These are phyloP conservation scores for Muntiacus reevesi DNA, from an alignment of 2,113 vertebrate genomes.

Conservation along the genomic window DNA sequence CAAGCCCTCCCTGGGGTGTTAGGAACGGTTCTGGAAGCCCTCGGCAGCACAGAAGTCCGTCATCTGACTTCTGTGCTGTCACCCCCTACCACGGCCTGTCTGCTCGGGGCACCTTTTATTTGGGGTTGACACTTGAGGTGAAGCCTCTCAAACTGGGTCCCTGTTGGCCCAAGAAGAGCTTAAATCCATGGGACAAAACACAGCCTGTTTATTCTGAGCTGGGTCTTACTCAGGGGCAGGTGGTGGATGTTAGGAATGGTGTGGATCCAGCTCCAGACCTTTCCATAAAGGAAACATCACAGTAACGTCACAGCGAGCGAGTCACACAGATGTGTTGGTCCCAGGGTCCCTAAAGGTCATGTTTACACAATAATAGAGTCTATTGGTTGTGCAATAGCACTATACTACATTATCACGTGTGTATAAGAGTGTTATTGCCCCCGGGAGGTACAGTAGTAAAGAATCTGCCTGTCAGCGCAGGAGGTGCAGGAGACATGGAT, in stretches of 20 bases:
- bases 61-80: neutral
- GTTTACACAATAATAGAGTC: too few species aligned
- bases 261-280: neutral
- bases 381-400: rapidly evolving
- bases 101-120: rapidly evolving
- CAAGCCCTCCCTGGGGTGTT: neutral
- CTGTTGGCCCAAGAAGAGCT: rapidly evolving
- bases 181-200: neutral
- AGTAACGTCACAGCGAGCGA: neutral
- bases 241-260: neutral
- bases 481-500: neutral
- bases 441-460: neutral
- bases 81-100: neutral
- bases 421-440: neutral
- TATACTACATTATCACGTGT: neutral
- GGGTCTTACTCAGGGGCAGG: neutral
- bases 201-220: neutral
- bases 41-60: neutral
- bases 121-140: neutral
- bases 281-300: neutral
- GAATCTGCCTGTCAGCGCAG: neutral
- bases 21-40: rapidly evolving
- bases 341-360: neutral
- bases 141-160: neutral
- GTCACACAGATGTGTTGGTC: neutral